Evolutionary conservation across 2,888 invertebrate species (phyloP), one percentile per base, ranked within the genome.

Genomic region (Gastrophysa polygoni): DNA sequence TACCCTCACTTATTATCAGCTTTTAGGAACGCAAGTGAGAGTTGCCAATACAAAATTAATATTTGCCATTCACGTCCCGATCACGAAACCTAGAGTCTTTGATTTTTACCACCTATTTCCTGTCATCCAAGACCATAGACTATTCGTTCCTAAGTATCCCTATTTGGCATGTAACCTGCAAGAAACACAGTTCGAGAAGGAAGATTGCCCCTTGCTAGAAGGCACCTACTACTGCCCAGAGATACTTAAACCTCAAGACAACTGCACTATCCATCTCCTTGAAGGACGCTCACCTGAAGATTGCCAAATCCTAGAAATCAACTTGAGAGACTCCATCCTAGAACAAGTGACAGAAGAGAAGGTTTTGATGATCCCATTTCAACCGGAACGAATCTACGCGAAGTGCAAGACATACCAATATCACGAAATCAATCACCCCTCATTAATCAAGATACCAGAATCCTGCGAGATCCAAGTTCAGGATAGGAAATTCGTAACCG

Each of bases 371-470:
- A 21, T 47, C 17, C 56, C 56, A 8, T 7, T 6, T 6, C 20
- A 14, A 11, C 1, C n/a, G 2, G 32, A 46, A 21, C 14, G 28
- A 18, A 5, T 56, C 5, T 56, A 21, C 20, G 21, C 56, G 7
- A 47, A 56, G 20, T 56, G 56, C 32, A 56, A 56, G 28, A 46
- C 32, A 14, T 28, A 56, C 18, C 56, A 32, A 28, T 56, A 38
- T 8, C 4, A 34, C 10, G 10, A 57, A 50, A 47, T 51, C 56
- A 34, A 55, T 52, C 29, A 10, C 6, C 46, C 43, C 49, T 44
- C 59, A 14, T 20, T 60, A 52, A 61, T 64, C 64, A 47, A 20
- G 16, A 46, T 56, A 1, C 56, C 56, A 8, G 17, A 46, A 47
- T 16, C 8, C 2, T 56, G 56, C 17, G 17, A 47, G 28, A 28